These are phyloP conservation scores for Daktulosphaira vitifoliae DNA, from an alignment of 1,140 invertebrate species.

Conservation along the genomic window DNA sequence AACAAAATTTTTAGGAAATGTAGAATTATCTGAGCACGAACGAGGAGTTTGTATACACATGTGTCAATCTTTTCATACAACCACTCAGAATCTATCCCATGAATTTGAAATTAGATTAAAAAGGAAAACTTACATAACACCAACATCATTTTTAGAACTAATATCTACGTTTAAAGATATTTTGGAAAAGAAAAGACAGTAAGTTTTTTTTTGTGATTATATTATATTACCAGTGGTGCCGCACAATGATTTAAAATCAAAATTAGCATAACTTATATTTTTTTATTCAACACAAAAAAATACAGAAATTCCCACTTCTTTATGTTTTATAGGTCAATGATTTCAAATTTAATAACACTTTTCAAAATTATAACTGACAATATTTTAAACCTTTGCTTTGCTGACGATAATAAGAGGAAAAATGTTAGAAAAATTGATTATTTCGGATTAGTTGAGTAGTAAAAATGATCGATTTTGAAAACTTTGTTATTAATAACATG, in stretches of 20 bases:
- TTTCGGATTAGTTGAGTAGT: too few relatives aligned
- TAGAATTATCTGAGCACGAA: constrained; percentile 68
- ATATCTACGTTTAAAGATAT: constrained; percentile 85
- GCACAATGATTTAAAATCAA: too few relatives aligned
- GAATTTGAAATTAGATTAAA: constrained; percentile 62
- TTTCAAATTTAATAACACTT: not conserved
- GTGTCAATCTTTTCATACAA: constrained; percentile 85
- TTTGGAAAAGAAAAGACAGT: constrained; percentile 64
- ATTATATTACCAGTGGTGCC: too few relatives aligned
- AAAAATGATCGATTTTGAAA: too few relatives aligned
- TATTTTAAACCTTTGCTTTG: not conserved
- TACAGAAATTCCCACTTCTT: too few relatives aligned
- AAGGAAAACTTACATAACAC: constrained; percentile 83
- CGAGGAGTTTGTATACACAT: constrained; percentile 66
- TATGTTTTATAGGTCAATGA: too few relatives aligned
- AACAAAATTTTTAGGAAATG: constrained; percentile 72
- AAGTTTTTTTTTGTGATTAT: constrained; percentile 41
- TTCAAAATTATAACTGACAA: not conserved
- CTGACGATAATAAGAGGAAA: too few relatives aligned
- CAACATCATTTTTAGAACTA: constrained; percentile 87
- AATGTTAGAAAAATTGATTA: too few relatives aligned
- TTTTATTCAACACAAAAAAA: too few relatives aligned
- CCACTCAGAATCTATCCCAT: constrained; percentile 64
- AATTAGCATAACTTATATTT: too few relatives aligned
- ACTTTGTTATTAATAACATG: too few relatives aligned